Conservation (phyloP, 92 coral and sea anemone species). For the Paragorgia papillata region DNA sequence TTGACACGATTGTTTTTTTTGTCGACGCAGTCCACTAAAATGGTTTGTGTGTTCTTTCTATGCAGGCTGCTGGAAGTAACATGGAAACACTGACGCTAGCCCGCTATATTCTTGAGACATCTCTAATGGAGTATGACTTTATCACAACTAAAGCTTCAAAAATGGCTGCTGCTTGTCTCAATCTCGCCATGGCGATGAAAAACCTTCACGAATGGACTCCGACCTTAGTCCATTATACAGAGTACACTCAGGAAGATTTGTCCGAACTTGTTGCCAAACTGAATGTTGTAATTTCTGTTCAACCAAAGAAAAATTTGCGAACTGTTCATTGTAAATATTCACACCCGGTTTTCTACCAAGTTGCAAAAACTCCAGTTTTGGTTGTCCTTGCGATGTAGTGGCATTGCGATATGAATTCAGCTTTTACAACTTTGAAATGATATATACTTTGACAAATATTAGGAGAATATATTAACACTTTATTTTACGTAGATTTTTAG, state of each 20-base stretch:
- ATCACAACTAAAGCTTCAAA: conserved; percentile 75
- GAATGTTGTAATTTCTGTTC: conserved; percentile 77
- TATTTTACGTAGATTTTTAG: no score
- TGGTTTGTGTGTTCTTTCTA: not conserved
- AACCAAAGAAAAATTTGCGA: conserved; percentile 87
- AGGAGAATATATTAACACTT: no score
- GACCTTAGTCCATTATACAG: conserved; percentile 84
- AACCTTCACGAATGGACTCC: conserved; percentile 78
- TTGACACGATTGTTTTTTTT: no score
- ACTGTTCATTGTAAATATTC: conserved; percentile 91
- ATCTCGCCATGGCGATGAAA: conserved; percentile 82
- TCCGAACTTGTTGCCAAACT: conserved; percentile 75
- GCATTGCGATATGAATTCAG: not conserved
- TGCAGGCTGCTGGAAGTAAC: conserved; percentile 80
- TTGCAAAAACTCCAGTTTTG: conserved; percentile 83
- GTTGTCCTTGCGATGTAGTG: conserved; percentile 69
- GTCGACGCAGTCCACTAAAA: not conserved
- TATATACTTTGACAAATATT: no score
- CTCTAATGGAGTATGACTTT: conserved; percentile 75
- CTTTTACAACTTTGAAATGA: no score
- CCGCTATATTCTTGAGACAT: conserved; percentile 86
- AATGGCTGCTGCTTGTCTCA: conserved; percentile 85
- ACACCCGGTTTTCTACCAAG: conserved; percentile 90
- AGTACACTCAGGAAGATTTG: conserved; percentile 72
- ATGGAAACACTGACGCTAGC: conserved; percentile 90